phyloP scores from a whole-genome alignment of 2,888 invertebrate species.

The Baccha elongata region DNA sequence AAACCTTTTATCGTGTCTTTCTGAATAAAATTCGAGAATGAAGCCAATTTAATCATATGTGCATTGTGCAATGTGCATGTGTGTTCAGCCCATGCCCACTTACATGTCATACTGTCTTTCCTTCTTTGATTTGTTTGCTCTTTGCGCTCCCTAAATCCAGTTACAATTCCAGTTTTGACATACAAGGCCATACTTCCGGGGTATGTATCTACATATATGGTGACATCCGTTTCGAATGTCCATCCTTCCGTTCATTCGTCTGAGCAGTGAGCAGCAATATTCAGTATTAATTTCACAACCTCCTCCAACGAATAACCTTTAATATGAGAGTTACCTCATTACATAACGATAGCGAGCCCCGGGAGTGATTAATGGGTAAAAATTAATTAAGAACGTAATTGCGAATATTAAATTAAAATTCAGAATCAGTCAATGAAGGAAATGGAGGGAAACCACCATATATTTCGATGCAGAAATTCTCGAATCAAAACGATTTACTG shows the following conservation, averaged over 20 bases:
- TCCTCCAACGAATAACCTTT: constrained; percentile 28
- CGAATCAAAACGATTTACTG: constrained; percentile 26
- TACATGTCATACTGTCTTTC: constrained; percentile 3
- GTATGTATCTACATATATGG: constrained; percentile 37
- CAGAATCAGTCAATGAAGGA: constrained; percentile 9
- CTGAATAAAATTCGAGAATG: constrained; percentile 27
- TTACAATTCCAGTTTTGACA: constrained; percentile 37
- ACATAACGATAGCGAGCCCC: constrained; percentile 2
- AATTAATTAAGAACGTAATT: constrained; percentile 67
- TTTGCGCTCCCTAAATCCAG: constrained; percentile 29
- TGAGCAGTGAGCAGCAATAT: constrained; percentile 39
- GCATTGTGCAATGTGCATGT: too few species aligned
- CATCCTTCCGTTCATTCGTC: constrained; percentile 45
- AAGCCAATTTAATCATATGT: constrained; percentile 59
- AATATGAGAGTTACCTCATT: constrained; percentile 41
- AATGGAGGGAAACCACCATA: not conserved
- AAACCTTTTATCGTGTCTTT: constrained; percentile 43
- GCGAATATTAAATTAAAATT: constrained; percentile 67
- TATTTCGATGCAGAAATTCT: not conserved
- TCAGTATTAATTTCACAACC: constrained; percentile 48
- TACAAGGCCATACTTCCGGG: constrained; percentile 59
- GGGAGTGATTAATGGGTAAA: constrained; percentile 45
- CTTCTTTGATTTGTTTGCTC: not conserved
- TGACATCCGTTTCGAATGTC: constrained; percentile 27
- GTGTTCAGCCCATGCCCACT: too few species aligned